A percentile compares a stretch with the other conserved stretches of the same genome.
Conservation (phyloP, 1,140 invertebrate genomes). For the Hypothenemus hampei region DNA sequence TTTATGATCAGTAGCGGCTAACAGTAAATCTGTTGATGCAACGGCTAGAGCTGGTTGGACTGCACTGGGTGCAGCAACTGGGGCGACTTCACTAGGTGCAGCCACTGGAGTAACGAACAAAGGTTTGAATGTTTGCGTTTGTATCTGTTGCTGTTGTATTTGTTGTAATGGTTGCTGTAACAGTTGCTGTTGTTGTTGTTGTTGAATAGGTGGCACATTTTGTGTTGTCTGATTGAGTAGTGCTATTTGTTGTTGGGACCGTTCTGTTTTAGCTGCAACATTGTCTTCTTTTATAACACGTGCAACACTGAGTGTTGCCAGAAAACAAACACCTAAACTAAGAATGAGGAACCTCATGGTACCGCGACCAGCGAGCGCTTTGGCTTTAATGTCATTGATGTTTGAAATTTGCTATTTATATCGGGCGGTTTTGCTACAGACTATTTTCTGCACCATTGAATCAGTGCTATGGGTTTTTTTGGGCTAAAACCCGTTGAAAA, state of each 20-base stretch:
- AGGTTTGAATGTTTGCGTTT: not conserved
- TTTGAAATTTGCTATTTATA: slow-evolving; percentile 26
- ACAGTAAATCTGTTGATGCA: slow-evolving; percentile 44
- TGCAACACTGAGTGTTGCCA: slow-evolving; percentile 2
- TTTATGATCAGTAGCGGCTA: slow-evolving; percentile 49
- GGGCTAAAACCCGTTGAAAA: slow-evolving; percentile 13
- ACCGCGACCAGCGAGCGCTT: slow-evolving; percentile 10
- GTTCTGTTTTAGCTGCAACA: not conserved
- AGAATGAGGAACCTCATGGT: slow-evolving; percentile 13
- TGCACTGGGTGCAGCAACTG: not conserved
- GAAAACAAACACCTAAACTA: slow-evolving; percentile 10
- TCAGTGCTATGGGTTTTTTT: slow-evolving; percentile 3
- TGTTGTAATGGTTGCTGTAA: too few species aligned
- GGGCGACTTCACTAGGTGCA: too few species aligned
- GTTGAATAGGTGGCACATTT: too few species aligned
- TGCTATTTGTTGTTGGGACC: too few species aligned
- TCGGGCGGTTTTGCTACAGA: slow-evolving; percentile 11
- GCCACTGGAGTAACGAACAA: too few species aligned
- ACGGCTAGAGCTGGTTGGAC: slow-evolving; percentile 46
- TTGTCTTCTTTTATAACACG: slow-evolving; percentile 17
- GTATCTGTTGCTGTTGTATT: not conserved
- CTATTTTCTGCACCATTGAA: slow-evolving; percentile 15
- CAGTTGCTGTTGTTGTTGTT: too few species aligned
- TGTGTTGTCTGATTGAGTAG: too few species aligned
- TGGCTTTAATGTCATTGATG: slow-evolving; percentile 5